Percentiles rank a stretch among this genome's conserved stretches.
Conservation (phyloP, 2,888 invertebrate genomes). For the Heliconius charithonia region DNA sequence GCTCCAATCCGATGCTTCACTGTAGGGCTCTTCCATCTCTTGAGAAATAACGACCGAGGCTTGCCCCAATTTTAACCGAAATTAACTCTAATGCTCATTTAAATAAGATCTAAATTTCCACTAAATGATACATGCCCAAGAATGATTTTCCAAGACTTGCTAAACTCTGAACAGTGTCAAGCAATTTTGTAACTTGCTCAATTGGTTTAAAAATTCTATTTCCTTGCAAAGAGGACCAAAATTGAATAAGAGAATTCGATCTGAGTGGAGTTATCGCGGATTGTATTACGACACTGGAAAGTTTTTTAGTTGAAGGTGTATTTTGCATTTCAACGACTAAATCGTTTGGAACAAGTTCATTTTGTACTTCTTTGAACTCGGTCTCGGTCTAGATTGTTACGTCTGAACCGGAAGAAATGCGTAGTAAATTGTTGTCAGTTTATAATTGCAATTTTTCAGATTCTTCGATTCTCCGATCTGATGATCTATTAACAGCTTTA, state of each 20-base stretch:
- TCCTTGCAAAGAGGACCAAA: slow-evolving; percentile 47
- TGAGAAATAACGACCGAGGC: slow-evolving; percentile 48
- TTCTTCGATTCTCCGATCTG: background rate
- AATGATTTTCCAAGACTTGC: slow-evolving; percentile 35
- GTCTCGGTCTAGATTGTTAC: slow-evolving; percentile 12
- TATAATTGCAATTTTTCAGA: background rate
- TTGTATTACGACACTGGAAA: slow-evolving; percentile 49
- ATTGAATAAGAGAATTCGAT: slow-evolving; percentile 60
- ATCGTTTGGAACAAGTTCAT: slow-evolving; percentile 58
- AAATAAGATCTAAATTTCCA: slow-evolving; percentile 28
- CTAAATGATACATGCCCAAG: slow-evolving; percentile 30
- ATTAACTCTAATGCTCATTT: slow-evolving; percentile 24
- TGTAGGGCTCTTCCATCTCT: slow-evolving; percentile 44
- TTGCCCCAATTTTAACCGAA: slow-evolving; percentile 27
- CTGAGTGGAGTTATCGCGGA: slow-evolving; percentile 59
- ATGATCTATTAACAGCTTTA: background rate
- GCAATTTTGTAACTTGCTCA: slow-evolving; percentile 26
- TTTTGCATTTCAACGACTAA: slow-evolving; percentile 61
- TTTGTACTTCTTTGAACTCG: slow-evolving; percentile 39
- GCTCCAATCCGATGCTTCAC: slow-evolving; percentile 45
- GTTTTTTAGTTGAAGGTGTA: slow-evolving; percentile 48
- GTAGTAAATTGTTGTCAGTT: background rate
- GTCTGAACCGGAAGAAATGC: background rate
- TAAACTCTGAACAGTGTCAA: slow-evolving; percentile 11
- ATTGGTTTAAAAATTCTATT: slow-evolving; percentile 17